Evolutionary conservation across 2,888 invertebrate species (phyloP).

Genomic region (Pyrrhopygopsis socrates): DNA sequence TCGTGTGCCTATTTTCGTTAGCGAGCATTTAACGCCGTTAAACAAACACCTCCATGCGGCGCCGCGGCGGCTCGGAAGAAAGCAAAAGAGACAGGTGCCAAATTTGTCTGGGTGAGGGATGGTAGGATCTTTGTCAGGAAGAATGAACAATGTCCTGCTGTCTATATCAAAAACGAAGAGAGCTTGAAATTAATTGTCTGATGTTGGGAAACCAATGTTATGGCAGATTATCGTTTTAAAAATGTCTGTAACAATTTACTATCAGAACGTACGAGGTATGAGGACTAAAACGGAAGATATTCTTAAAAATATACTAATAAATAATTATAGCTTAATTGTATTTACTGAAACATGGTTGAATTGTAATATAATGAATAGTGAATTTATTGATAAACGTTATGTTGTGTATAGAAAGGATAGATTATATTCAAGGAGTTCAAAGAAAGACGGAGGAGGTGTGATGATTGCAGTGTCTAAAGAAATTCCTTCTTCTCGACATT

Average conservation of each 20-base stretch:
- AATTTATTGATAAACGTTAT: slow-evolving; percentile 42
- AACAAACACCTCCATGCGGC: slow-evolving; percentile 29
- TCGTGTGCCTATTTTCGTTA: slow-evolving; percentile 6
- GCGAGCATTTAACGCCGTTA: slow-evolving; percentile 6
- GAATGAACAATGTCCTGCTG: slow-evolving; percentile 2
- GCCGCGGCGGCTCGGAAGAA: slow-evolving; percentile 16
- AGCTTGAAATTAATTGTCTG: slow-evolving; percentile 2
- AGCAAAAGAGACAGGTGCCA: slow-evolving; percentile 14
- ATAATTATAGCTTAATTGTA: slow-evolving; percentile 37
- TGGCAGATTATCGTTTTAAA: neutral
- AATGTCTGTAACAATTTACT: slow-evolving; percentile 30
- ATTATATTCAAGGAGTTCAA: neutral
- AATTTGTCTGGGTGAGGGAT: slow-evolving; percentile 25
- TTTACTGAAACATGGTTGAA: slow-evolving; percentile 62
- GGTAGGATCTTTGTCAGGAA: slow-evolving; percentile 12
- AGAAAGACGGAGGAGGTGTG: slow-evolving; percentile 49
- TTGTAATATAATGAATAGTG: slow-evolving; percentile 13
- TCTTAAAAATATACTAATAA: slow-evolving; percentile 29
- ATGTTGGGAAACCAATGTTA: neutral
- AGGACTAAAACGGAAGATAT: slow-evolving; percentile 35
- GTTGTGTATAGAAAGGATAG: slow-evolving; percentile 39
- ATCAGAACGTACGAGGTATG: slow-evolving; percentile 41
- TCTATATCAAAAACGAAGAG: neutral
- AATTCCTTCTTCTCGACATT: slow-evolving; percentile 9
- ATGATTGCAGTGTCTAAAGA: slow-evolving; percentile 39